Base-by-base conservation (phyloP, 2,797 vertebrate species). In the Semotilus atromaculatus region DNA sequence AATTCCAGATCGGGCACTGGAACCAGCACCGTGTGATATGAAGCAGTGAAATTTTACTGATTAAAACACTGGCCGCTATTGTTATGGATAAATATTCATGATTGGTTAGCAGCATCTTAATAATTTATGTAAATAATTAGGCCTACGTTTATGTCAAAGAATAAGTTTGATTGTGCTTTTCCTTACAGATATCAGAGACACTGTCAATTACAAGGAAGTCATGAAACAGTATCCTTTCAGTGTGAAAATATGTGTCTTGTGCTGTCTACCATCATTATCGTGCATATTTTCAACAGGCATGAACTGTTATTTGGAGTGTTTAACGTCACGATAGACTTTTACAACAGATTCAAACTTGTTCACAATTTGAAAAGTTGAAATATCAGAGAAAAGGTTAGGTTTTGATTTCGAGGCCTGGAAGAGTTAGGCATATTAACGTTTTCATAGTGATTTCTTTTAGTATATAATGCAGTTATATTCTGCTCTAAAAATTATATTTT, bases 181-280 rank as follows among this genome's bases (percentile, higher is more conserved):
- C 8, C 40, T 34, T 38, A 3, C 90, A 98, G 98, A 99, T 94
- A 99, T 99, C 88, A 94, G 98, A 75, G 98, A 99, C 93, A 98
- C 98, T 0, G 98, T 99, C 75, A 99, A 99, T 89, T 99, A 99
- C 91, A 99, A 99, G 92, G 97, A 99, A 92, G 98, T 99, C 14
- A 99, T 99, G 98, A 99, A 98, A 84, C 97, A 98, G 95, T 98
- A 97, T 97, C 96, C 93, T 96, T 95, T 91, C 5, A 6, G 13
- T 16, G 72, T 51, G 13, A 75, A 62, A 73, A 14, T 1, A 40
- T 21, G 26, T 51, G n/a, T 23, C 18, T 60, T 26, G n/a, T 31
- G 43, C 7, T 68, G 31, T 79, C 18, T 18, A 26, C 7, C 21
- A 53, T 53, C 1, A 34, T 55, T 14, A 4, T 7, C 10, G 1